phyloP scores from a whole-genome alignment of 2,888 invertebrate genomes.

The Deilephila elpenor region DNA sequence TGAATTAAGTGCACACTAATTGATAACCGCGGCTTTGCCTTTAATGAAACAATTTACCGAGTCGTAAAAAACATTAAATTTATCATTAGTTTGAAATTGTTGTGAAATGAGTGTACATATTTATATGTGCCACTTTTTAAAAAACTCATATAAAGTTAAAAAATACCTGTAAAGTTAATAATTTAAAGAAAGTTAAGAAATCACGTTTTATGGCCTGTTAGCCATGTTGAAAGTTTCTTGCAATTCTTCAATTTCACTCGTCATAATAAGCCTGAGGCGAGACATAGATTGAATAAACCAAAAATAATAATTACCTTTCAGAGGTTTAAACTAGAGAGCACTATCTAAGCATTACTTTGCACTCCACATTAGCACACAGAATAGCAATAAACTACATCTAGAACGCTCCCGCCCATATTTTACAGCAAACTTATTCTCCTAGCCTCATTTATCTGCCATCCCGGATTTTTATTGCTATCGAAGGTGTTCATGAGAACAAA shows the following conservation, averaged over 20 bases:
- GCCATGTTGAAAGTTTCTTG: background rate
- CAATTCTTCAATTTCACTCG: too few species aligned
- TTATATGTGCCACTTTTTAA: too few species aligned
- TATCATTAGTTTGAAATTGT: background rate
- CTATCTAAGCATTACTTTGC: too few species aligned
- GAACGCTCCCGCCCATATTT: background rate
- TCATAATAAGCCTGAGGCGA: background rate
- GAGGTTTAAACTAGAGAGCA: too few species aligned
- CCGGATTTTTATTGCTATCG: background rate
- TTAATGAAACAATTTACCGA: background rate
- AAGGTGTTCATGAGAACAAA: background rate
- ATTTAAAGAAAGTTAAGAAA: background rate
- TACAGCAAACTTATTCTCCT: background rate
- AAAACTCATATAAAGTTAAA: too few species aligned
- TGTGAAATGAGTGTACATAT: background rate
- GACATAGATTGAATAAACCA: too few species aligned
- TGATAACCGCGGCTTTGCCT: background rate
- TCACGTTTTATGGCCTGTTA: background rate
- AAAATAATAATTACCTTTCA: too few species aligned
- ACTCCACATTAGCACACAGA: too few species aligned
- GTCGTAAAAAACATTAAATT: background rate
- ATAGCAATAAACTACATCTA: too few species aligned
- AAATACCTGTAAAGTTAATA: background rate
- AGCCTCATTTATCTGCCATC: background rate
- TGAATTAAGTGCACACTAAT: slow-evolving; percentile 17